Evolutionary conservation across 2,113 vertebrate genomes (phyloP), one percentile per base, ranked within the genome.

Genomic region (Plotosus lineatus): DNA sequence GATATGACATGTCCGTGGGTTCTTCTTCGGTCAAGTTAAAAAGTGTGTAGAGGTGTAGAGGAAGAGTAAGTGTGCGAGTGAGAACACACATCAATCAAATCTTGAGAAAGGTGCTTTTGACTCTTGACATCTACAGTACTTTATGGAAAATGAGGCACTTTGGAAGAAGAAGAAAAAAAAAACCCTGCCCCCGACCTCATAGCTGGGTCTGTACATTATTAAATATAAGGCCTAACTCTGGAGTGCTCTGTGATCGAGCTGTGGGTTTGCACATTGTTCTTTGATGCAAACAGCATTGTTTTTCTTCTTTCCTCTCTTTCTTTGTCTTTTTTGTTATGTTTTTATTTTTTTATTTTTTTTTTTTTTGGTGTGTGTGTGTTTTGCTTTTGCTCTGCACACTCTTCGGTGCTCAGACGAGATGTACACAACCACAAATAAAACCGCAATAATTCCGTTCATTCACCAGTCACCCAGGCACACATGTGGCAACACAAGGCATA

Each of bases 261-360:
- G 93, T 85, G 92, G 92, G 90, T 93, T 91, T 85, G 77, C 88
- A 86, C 77, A 77, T 84, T 80, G 87, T 87, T 90, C 86, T 86
- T 86, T 89, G 89, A 91, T 87, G 90, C 89, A 91, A 92, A 92
- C 90, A 91, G 86, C 85, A 85, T 80, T 84, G 72, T 82, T 69
- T 82, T 81, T 81, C 74, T 79, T 69, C 61, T 31, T 55, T 48
- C 33, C 44, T 53, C 79, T 81, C 79, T 31, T 28, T 21, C 4
- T 21, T 69, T 15, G 6, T 73, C 8, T 55, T 88, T 87, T 84
- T 75, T 33, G 69, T 42, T 40, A 15, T 33, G n/a, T n/a, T n/a
- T n/a, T n/a, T 69, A 26, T 46, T 55, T 79, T 48, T 10, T 26
- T 55, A 33, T 81, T 44, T 36, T n/a, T 42, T 51, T 40, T 61